A percentile compares a stretch with the other conserved stretches of the same genome.
Evolutionary conservation across 1,140 invertebrate species (phyloP).

Genomic region (Lasioglossum albipes): DNA sequence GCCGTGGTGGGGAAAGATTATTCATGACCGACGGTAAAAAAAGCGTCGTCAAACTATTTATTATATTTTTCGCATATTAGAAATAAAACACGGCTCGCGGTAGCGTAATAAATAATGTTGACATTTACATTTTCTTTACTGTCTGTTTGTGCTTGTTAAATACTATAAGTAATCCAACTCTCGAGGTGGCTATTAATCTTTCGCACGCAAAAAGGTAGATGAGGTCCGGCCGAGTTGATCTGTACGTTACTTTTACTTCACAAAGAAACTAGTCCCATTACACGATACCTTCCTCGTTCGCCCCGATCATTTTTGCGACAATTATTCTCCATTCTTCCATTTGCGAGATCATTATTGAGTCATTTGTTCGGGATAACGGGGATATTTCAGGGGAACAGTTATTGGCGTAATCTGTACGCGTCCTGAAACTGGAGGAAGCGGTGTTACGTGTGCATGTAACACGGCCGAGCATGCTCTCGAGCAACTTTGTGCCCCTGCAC

Average conservation of each 20-base stretch:
- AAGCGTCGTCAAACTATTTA: no score
- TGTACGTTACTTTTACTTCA: conserved; percentile 2
- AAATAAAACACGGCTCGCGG: background rate
- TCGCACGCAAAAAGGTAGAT: conserved; percentile 3
- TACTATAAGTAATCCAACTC: conserved; percentile 9
- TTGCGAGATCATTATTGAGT: conserved; percentile 7
- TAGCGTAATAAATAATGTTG: background rate
- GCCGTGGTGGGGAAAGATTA: no score
- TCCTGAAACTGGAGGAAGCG: background rate
- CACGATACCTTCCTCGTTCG: background rate
- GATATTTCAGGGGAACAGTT: background rate
- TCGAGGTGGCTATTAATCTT: conserved; percentile 19
- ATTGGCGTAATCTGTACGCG: background rate
- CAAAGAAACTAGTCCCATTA: conserved; percentile 6
- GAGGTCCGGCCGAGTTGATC: conserved; percentile 15
- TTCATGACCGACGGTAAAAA: no score
- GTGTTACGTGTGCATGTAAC: background rate
- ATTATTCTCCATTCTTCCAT: conserved; percentile 21
- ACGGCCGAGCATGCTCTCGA: background rate
- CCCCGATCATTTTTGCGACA: background rate
- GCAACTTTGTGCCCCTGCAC: background rate
- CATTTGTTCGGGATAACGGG: background rate
- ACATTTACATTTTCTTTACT: background rate
- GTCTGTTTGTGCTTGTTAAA: conserved; percentile 21
- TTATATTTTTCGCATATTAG: background rate